These are phyloP conservation scores for Caranx ignobilis DNA, from an alignment of 2,113 vertebrate species.

Conservation along the genomic window DNA sequence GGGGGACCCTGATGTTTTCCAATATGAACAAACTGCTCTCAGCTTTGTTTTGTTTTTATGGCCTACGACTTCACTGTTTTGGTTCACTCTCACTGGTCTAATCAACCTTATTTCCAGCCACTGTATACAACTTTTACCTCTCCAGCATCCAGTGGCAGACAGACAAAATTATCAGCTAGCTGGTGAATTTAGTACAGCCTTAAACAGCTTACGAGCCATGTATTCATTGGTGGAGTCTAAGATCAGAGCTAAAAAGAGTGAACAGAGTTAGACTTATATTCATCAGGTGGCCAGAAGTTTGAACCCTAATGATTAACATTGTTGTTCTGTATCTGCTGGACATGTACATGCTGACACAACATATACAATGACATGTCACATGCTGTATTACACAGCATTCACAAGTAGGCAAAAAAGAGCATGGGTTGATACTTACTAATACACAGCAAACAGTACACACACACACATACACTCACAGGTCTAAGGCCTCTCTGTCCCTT, in stretches of 20 bases:
- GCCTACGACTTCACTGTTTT: too few relatives aligned
- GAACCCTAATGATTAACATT: not conserved
- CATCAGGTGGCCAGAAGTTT: not conserved
- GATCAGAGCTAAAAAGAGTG: not conserved
- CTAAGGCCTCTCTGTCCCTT: conserved; percentile 14
- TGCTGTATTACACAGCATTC: not conserved
- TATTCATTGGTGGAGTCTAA: not conserved
- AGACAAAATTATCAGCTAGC: not conserved
- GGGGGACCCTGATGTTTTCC: not conserved
- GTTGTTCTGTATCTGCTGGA: not conserved
- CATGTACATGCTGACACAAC: not conserved
- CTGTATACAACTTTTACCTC: not conserved
- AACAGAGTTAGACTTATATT: not conserved
- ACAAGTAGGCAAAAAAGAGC: not conserved
- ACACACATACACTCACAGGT: not conserved
- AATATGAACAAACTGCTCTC: not conserved
- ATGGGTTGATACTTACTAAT: not conserved
- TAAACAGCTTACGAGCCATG: not conserved
- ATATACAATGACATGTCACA: not conserved
- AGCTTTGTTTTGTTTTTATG: not conserved
- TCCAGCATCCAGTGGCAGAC: not conserved
- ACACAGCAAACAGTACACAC: not conserved
- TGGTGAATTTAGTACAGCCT: not conserved
- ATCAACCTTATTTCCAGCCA: not conserved
- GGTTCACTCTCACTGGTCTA: not conserved